A percentile compares a stretch with the other conserved stretches of the same genome.
Conservation (phyloP, 2,888 invertebrate species). For the Cantharis rustica region DNA sequence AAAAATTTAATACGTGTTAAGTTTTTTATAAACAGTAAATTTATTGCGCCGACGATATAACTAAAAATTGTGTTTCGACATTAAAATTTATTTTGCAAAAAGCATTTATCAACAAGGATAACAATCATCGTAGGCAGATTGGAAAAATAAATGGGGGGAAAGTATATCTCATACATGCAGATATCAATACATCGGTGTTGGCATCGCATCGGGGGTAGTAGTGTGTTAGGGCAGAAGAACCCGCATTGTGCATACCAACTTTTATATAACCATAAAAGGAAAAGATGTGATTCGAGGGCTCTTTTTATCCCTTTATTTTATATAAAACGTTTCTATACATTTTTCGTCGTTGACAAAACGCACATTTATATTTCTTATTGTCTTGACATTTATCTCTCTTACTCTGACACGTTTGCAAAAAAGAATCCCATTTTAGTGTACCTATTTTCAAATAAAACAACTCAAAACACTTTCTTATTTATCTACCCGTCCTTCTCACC, state of each 20-base stretch:
- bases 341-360: slow-evolving; percentile 34
- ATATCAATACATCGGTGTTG: slow-evolving; percentile 27
- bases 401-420: slow-evolving; percentile 10
- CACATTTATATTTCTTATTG: slow-evolving; percentile 38
- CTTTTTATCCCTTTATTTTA: slow-evolving; percentile 30
- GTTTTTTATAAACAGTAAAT: background rate
- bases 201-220: slow-evolving; percentile 21
- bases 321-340: slow-evolving; percentile 30
- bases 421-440: background rate
- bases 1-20: background rate
- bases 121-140: slow-evolving; percentile 2
- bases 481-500: slow-evolving; percentile 25
- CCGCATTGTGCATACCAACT: slow-evolving; percentile 21
- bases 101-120: background rate
- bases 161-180: slow-evolving; percentile 16
- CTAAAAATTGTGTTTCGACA: background rate
- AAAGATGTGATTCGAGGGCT: slow-evolving; percentile 20
- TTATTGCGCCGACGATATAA: background rate
- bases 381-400: slow-evolving; percentile 25
- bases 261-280: slow-evolving; percentile 10
- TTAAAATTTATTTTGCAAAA: slow-evolving; percentile 1
- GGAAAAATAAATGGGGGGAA: background rate
- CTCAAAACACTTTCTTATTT: slow-evolving; percentile 31
- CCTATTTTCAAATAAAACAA: slow-evolving; percentile 26
- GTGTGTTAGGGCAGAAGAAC: slow-evolving; percentile 15